Conservation (phyloP, 2,113 vertebrate genomes). For the Chloebia gouldiae region DNA sequence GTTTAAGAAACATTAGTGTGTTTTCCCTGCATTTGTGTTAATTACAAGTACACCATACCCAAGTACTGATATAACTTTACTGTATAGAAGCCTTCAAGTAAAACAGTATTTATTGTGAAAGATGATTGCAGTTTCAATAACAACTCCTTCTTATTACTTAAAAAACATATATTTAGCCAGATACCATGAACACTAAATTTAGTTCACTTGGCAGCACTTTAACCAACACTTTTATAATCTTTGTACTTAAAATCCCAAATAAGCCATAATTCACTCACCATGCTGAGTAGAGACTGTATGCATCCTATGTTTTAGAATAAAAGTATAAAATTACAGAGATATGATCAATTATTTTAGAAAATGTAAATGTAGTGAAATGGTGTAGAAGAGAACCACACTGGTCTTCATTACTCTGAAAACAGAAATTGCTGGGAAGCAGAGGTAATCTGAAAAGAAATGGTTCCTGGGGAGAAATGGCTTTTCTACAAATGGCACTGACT, state of each 20-base stretch:
- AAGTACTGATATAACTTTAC: slow-evolving; percentile 59
- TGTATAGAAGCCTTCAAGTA: slow-evolving; percentile 56
- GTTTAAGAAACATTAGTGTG: background rate
- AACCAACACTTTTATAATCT: slow-evolving; percentile 59
- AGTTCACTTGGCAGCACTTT: slow-evolving; percentile 69
- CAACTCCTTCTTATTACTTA: slow-evolving; percentile 67
- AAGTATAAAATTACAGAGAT: slow-evolving; percentile 70
- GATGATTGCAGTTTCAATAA: slow-evolving; percentile 72
- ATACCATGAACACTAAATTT: slow-evolving; percentile 70
- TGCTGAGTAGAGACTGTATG: slow-evolving; percentile 50
- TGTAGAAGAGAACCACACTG: slow-evolving; percentile 18
- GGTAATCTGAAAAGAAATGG: background rate
- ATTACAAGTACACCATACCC: slow-evolving; percentile 46
- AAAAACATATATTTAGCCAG: slow-evolving; percentile 70
- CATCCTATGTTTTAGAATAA: slow-evolving; percentile 66
- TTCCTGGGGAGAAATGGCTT: slow-evolving; percentile 47
- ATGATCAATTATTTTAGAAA: slow-evolving; percentile 66
- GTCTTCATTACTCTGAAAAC: slow-evolving; percentile 47
- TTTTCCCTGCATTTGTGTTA: slow-evolving; percentile 51
- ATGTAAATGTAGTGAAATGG: slow-evolving; percentile 43
- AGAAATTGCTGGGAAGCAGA: slow-evolving; percentile 51
- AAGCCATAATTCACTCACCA: slow-evolving; percentile 69
- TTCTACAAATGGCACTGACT: background rate
- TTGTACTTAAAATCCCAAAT: slow-evolving; percentile 70
- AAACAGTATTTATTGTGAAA: slow-evolving; percentile 70